Evolutionary conservation across 2,113 vertebrate species (phyloP).

Genomic region (Sula dactylatra): DNA sequence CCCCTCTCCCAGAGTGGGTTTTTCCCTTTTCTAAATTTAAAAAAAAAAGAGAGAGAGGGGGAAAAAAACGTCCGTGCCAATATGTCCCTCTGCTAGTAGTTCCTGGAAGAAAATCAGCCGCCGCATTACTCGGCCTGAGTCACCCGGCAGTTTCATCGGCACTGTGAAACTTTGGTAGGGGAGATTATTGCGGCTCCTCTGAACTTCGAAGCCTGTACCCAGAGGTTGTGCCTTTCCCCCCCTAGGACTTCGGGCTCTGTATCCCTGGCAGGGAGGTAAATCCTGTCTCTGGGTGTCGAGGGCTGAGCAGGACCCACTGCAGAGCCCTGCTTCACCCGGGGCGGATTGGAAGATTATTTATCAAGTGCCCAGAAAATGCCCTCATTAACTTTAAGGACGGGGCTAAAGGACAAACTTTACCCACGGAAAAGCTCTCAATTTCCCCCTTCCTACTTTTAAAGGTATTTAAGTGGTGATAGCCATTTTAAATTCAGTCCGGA

Average conservation of each 20-base stretch:
- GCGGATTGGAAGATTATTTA: background rate
- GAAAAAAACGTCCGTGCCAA: background rate
- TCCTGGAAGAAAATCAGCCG: background rate
- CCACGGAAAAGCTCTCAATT: background rate
- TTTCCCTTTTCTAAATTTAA: background rate
- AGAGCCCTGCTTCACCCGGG: background rate
- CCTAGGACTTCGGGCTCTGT: background rate
- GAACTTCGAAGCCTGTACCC: background rate
- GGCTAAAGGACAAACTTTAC: slow-evolving; percentile 11
- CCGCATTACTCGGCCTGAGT: background rate
- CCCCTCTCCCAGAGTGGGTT: background rate
- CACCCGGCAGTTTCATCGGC: background rate
- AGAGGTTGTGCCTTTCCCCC: background rate
- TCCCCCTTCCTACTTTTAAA: slow-evolving; percentile 23
- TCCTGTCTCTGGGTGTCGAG: background rate
- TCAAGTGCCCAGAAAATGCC: background rate
- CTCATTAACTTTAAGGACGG: background rate
- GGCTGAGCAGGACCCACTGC: background rate
- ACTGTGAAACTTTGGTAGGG: background rate
- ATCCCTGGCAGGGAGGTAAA: background rate
- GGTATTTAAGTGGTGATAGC: background rate
- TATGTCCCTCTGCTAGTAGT: background rate
- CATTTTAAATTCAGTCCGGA: slow-evolving; percentile 44
- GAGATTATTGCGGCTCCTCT: background rate
- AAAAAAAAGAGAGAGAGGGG: background rate